Evolutionary conservation across 2,888 invertebrate species (phyloP).

Genomic region (Papilio gigon): DNA sequence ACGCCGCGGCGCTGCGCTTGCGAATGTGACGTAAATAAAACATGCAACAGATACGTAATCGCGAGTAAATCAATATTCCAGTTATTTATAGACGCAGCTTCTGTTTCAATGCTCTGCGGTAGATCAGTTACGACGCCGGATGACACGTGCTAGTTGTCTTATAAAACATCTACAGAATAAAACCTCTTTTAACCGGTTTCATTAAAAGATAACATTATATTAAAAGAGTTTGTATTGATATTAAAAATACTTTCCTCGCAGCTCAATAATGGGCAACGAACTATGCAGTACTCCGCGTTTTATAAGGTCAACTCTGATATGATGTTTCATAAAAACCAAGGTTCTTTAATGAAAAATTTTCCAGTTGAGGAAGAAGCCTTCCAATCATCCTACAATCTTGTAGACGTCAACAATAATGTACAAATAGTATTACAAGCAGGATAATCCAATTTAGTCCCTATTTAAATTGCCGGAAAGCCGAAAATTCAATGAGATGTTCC

Average conservation of each 20-base stretch:
- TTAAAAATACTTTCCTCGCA: not conserved
- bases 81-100: constrained; percentile 34
- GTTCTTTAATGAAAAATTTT: no score
- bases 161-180: constrained; percentile 17
- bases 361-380: no score
- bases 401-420: no score
- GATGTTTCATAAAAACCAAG: no score
- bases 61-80: constrained; percentile 19
- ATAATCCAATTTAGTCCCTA: no score
- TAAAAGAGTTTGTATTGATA: not conserved
- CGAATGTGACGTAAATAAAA: constrained; percentile 28
- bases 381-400: no score
- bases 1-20: constrained; percentile 24
- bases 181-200: not conserved
- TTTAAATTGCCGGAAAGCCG: no score
- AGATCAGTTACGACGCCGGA: constrained; percentile 31
- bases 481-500: no score
- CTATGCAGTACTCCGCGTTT: not conserved
- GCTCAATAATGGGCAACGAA: not conserved
- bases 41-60: constrained; percentile 17
- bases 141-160: constrained; percentile 24
- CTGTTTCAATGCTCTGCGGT: constrained; percentile 32
- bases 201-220: not conserved
- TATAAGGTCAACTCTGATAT: not conserved
- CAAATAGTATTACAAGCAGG: not conserved